A percentile compares a stretch with the other conserved stretches of the same genome.
Conservation (phyloP, 2,113 vertebrate genomes). For the Struthio camelus region DNA sequence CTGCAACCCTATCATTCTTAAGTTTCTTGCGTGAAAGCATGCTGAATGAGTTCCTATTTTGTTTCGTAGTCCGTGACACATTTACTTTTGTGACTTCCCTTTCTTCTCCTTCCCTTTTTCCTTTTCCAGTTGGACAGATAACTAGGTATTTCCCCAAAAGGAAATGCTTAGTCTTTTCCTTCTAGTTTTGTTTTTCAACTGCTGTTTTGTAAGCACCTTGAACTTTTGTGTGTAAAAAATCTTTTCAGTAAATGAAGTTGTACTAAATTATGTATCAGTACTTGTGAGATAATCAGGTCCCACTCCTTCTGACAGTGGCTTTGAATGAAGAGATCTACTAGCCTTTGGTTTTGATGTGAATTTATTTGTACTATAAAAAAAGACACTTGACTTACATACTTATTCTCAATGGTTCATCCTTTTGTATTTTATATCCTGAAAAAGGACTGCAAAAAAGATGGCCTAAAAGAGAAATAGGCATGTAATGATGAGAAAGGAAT, state of each 20-base stretch:
- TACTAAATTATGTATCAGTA: neutral
- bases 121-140: neutral
- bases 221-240: no score
- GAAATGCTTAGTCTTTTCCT: neutral
- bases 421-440: neutral
- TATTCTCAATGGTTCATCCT: neutral
- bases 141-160: neutral
- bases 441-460: neutral
- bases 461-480: neutral
- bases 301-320: neutral
- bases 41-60: neutral
- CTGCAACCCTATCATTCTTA: neutral
- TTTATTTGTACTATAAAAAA: neutral
- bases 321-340: neutral
- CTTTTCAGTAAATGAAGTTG: neutral
- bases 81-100: neutral
- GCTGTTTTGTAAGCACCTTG: neutral
- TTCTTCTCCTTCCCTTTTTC: neutral
- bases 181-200: neutral
- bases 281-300: neutral
- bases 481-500: neutral
- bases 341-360: neutral
- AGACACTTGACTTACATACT: rapidly evolving
- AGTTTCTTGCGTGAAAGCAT: neutral
- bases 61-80: neutral